Evolutionary conservation across 2,113 vertebrate species (phyloP).

Genomic region (Pituophis catenifer): DNA sequence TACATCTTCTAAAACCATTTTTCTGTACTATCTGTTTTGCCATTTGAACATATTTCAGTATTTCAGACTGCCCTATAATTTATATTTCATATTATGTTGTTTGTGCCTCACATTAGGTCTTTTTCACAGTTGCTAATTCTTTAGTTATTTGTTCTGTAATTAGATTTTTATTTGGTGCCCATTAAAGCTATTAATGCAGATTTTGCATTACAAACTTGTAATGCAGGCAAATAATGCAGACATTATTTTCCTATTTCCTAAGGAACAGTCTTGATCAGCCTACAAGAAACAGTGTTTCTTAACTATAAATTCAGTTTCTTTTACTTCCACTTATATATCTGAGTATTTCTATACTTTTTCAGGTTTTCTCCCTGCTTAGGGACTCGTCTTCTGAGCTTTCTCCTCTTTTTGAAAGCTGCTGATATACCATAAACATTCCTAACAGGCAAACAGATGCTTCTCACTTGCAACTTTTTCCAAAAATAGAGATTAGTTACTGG

Average conservation of each 20-base stretch:
- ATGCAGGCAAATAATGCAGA: no score
- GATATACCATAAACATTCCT: background rate
- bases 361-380: background rate
- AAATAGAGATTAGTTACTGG: background rate
- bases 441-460: background rate
- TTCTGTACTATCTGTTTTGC: conserved; percentile 13
- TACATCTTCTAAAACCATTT: background rate
- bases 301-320: background rate
- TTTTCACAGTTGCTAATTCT: conserved; percentile 60
- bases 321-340: background rate
- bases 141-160: conserved; percentile 54
- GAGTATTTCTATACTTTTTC: background rate
- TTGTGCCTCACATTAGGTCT: conserved; percentile 48
- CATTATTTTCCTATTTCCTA: conserved; percentile 29
- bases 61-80: conserved; percentile 32
- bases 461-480: background rate
- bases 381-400: background rate
- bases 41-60: background rate
- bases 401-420: background rate
- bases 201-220: background rate
- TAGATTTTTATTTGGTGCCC: conserved; percentile 49
- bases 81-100: background rate
- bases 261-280: background rate
- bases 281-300: background rate
- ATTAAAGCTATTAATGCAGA: conserved; percentile 46